These are phyloP conservation scores for Nephrotoma flavescens DNA, from an alignment of 2,888 invertebrate species.

Conservation along the genomic window DNA sequence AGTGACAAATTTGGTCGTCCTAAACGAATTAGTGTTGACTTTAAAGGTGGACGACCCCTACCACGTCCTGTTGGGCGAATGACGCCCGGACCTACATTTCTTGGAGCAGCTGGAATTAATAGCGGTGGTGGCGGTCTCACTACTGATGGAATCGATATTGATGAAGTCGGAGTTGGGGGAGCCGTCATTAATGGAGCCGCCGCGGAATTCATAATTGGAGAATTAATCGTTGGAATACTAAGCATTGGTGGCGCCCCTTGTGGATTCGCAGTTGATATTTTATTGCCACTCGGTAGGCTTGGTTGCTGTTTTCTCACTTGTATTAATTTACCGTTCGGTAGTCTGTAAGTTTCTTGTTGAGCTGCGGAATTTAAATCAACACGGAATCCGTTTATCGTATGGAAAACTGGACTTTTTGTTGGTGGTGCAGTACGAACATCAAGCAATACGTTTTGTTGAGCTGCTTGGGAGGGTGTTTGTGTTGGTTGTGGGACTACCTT, in stretches of 20 bases:
- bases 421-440: conserved; percentile 4
- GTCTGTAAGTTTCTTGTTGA: conserved; percentile 29
- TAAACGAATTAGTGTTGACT: conserved; percentile 12
- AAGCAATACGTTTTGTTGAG: neutral
- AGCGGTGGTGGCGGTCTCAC: conserved; percentile 13
- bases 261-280: conserved; percentile 6
- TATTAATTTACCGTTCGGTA: conserved; percentile 31
- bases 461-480: conserved; percentile 16
- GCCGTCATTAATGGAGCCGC: neutral
- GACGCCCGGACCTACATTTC: neutral
- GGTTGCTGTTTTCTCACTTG: conserved; percentile 28
- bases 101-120: conserved; percentile 18
- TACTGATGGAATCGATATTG: neutral
- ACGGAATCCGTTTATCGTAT: conserved; percentile 30
- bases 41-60: neutral
- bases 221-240: neutral
- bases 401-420: conserved; percentile 24
- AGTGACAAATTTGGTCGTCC: neutral
- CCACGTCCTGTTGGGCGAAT: neutral
- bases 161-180: neutral
- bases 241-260: neutral
- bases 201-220: neutral
- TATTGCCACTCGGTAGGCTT: neutral
- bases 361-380: conserved; percentile 33
- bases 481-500: neutral